A percentile compares a stretch with the other conserved stretches of the same genome.
Evolutionary conservation across 2,888 invertebrate species (phyloP).

Genomic region (Esperia sulphurella): DNA sequence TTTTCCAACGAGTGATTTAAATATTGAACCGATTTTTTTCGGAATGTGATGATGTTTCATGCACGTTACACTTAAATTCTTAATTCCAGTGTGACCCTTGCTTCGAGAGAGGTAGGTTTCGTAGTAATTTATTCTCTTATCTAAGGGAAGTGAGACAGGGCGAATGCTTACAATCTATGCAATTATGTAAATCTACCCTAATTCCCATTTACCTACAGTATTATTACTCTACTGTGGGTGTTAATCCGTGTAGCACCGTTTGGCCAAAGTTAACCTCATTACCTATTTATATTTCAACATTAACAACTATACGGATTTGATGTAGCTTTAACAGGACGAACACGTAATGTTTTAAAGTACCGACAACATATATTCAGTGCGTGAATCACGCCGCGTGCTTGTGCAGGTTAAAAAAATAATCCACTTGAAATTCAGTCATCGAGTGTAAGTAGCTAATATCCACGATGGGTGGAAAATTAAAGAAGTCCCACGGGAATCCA

Average conservation of each 20-base stretch:
- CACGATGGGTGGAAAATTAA: conserved; percentile 71
- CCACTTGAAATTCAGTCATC: conserved; percentile 30
- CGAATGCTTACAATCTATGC: conserved; percentile 9
- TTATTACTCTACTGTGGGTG: not conserved
- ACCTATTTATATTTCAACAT: no score
- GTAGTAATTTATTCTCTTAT: conserved; percentile 9
- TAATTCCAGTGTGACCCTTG: not conserved
- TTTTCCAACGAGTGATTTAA: no score
- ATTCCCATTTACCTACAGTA: conserved; percentile 3
- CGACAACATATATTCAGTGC: no score
- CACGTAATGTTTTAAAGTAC: no score
- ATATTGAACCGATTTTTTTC: no score
- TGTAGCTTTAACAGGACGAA: no score
- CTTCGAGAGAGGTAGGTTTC: not conserved
- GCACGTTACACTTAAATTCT: not conserved
- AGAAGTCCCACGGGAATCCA: conserved; percentile 71
- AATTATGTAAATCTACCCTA: conserved; percentile 11
- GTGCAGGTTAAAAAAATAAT: conserved; percentile 25
- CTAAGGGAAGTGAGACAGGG: conserved; percentile 1
- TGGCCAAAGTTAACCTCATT: not conserved
- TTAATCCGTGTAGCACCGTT: not conserved
- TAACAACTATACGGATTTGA: no score
- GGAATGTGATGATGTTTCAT: no score
- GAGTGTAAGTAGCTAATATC: conserved; percentile 57
- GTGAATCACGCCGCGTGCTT: no score